Evolutionary conservation across 2,888 invertebrate species (phyloP), one percentile per base, ranked within the genome.

Genomic region (Chalcis sispes): DNA sequence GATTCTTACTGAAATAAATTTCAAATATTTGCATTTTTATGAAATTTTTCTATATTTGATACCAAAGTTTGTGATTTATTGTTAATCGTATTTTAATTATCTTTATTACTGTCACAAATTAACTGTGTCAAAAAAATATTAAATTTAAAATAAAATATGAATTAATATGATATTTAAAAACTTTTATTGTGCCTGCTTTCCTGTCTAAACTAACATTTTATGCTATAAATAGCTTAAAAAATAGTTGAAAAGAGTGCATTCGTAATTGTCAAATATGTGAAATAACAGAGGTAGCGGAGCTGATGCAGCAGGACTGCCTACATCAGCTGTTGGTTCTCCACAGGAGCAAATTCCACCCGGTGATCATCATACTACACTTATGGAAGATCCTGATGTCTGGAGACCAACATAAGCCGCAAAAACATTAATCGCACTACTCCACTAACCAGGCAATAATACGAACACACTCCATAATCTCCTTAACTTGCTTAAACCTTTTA

Each of bases 351-450:
- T 90, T 71, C 90, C 91, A 75, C 90, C 90, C 83, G 91, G 92
- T 88, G 93, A 93, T 90, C 93, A 93, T 84, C 93, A 92, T 90
- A 94, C 94, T 87, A 95, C 96, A 79, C 92, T 96, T 84, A 96
- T 96, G 95, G 96, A 96, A 91, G 96, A 96, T 90, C 96, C 96
- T 79, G 96, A 96, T 91, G 95, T 96, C 86, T 96, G 96, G 96
- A 95, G 96, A 90, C 95, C 96, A 87, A 95, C 95, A 93, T 96
- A 95, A 94, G 92, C 90, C 83, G 82, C 81, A 83, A 83, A 82
- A 79, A 81, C 77, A 85, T 83, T 85, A 82, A 85, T 86, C 83
- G 82, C 86, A 84, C 82, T 83, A 84, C 85, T 85, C 85, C 85
- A 85, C 83, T 88, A 86, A 88, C 84, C 85, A 88, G 89, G 88